phyloP scores from a whole-genome alignment of 92 coral and sea anemone species.

The Palythoa heliodiscus region DNA sequence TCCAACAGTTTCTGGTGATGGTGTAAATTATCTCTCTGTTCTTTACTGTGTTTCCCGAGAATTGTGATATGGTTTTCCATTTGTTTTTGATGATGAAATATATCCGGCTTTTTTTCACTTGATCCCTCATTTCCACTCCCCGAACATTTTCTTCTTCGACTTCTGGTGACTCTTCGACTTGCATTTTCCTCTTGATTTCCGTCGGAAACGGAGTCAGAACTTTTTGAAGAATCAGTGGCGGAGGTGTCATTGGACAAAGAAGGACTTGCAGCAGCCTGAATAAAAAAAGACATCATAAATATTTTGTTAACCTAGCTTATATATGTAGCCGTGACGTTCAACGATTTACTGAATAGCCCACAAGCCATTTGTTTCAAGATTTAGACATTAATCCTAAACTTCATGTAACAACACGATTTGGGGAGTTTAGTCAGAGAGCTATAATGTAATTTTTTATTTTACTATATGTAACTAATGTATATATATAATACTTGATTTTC shows the following conservation, averaged over 20 bases:
- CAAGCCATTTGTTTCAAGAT: too few species aligned
- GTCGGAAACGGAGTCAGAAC: background rate
- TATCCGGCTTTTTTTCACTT: constrained; percentile 53
- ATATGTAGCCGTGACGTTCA: background rate
- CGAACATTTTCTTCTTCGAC: constrained; percentile 72
- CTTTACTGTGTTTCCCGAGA: constrained; percentile 86
- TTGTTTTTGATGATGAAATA: constrained; percentile 73
- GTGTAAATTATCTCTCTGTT: constrained; percentile 74
- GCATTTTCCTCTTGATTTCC: background rate
- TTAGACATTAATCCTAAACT: too few species aligned
- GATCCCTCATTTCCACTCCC: constrained; percentile 4
- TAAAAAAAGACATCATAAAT: background rate
- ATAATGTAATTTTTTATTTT: too few species aligned
- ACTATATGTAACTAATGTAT: too few species aligned
- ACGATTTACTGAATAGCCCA: too few species aligned
- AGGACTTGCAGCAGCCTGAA: constrained; percentile 16
- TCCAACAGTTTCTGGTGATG: constrained; percentile 80
- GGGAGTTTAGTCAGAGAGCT: too few species aligned
- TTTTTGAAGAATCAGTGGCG: background rate
- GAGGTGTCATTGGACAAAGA: constrained; percentile 11
- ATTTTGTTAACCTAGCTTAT: background rate
- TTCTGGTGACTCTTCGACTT: constrained; percentile 50
- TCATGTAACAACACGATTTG: too few species aligned
- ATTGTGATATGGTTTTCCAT: constrained; percentile 80
- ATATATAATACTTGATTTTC: too few species aligned